Percentiles rank a stretch among this genome's conserved stretches.
Evolutionary conservation across 2,888 invertebrate species (phyloP).

Genomic region (Pyrrhia umbra): DNA sequence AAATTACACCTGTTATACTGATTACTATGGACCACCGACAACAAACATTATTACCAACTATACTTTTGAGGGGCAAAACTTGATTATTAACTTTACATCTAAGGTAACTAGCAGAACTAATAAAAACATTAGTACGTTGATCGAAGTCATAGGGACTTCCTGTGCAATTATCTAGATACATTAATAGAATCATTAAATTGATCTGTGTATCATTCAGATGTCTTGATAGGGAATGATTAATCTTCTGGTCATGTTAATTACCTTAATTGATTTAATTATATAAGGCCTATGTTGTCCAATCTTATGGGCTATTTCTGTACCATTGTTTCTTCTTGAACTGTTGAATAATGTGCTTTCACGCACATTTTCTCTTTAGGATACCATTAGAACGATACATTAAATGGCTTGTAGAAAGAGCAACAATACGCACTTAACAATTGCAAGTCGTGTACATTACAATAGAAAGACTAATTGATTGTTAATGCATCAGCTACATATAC

Average conservation of each 20-base stretch:
- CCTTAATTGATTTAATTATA: constrained; percentile 8
- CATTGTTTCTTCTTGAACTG: not conserved
- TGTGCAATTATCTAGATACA: constrained; percentile 40
- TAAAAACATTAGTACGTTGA: constrained; percentile 42
- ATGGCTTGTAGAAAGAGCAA: constrained; percentile 21
- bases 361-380: not conserved
- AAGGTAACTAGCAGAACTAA: constrained; percentile 27
- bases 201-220: constrained; percentile 46
- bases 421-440: constrained; percentile 31
- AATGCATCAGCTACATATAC: not conserved
- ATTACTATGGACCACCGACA: not conserved
- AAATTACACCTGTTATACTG: no score
- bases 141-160: constrained; percentile 33
- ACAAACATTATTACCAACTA: no score
- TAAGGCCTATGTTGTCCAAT: constrained; percentile 1
- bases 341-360: not conserved
- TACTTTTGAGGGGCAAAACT: no score
- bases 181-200: constrained; percentile 47
- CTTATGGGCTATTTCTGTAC: not conserved
- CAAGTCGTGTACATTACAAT: constrained; percentile 28
- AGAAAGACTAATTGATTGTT: constrained; percentile 12
- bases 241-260: constrained; percentile 29
- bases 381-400: not conserved
- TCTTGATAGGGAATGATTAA: constrained; percentile 36
- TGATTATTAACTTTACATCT: constrained; percentile 30